Evolutionary conservation across 1,140 invertebrate species (phyloP).

Genomic region (Bacillus rossius): DNA sequence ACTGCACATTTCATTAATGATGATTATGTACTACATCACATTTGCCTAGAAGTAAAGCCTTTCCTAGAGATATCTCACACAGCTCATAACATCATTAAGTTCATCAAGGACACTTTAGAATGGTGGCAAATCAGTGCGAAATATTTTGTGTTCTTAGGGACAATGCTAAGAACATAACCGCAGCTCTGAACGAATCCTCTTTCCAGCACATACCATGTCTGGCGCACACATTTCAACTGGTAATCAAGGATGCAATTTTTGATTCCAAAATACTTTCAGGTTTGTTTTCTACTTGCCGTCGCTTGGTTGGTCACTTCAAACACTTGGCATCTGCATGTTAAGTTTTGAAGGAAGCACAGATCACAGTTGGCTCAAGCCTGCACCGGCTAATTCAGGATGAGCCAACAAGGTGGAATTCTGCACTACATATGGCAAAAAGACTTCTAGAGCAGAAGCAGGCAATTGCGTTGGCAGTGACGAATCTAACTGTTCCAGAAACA

Average conservation of each 20-base stretch:
- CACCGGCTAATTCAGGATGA: neutral
- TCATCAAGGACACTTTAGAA: too few species aligned
- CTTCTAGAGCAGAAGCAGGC: neutral
- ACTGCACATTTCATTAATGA: too few species aligned
- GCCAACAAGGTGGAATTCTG: neutral
- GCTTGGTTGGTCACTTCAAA: neutral
- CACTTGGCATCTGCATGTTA: neutral
- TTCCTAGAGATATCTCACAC: too few species aligned
- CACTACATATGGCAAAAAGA: neutral
- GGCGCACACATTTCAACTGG: neutral
- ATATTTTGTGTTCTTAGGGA: neutral
- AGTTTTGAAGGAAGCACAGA: neutral
- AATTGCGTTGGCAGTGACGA: neutral
- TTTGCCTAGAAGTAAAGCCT: too few species aligned
- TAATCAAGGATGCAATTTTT: neutral
- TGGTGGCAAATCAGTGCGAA: too few species aligned
- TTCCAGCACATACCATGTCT: conserved; percentile 1
- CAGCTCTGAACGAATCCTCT: neutral
- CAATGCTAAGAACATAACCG: neutral
- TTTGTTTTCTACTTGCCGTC: neutral
- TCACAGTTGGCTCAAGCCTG: neutral
- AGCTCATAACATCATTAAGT: too few species aligned
- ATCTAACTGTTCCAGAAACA: neutral
- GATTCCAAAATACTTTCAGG: neutral
- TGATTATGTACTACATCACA: too few species aligned